Percentiles rank a stretch among this genome's conserved stretches.
These are phyloP conservation scores for Camponotus pennsylvanicus DNA, from an alignment of 1,140 invertebrate species.

Conservation along the genomic window DNA sequence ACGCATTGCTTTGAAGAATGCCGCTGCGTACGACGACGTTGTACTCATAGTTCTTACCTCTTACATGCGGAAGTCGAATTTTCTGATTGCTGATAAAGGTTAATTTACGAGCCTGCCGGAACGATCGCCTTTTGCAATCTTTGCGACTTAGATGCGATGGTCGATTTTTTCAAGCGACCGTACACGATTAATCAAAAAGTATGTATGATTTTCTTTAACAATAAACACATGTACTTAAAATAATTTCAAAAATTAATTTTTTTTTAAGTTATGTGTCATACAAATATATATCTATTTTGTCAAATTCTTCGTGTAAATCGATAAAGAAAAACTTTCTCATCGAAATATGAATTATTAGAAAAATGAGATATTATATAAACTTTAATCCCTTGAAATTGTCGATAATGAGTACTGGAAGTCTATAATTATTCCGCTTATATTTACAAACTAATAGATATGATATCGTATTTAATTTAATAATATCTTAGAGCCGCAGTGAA, in stretches of 20 bases:
- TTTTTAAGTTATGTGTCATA: background rate
- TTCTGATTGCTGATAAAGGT: slow-evolving; percentile 55
- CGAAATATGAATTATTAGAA: background rate
- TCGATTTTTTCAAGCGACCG: background rate
- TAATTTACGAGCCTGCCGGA: slow-evolving; percentile 38
- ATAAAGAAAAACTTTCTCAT: background rate
- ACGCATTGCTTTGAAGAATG: slow-evolving; percentile 66
- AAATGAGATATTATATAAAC: background rate
- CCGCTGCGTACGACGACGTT: slow-evolving; percentile 52
- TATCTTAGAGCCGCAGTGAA: background rate
- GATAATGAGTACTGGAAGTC: background rate
- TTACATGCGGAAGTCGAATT: slow-evolving; percentile 47
- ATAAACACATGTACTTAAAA: background rate
- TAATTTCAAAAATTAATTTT: background rate
- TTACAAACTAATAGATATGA: slow-evolving; percentile 24
- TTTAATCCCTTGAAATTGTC: background rate
- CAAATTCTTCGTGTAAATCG: background rate
- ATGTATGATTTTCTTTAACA: background rate
- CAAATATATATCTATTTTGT: background rate
- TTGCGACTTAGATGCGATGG: background rate
- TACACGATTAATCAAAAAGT: background rate
- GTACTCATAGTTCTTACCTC: slow-evolving; percentile 24
- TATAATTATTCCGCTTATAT: slow-evolving; percentile 28
- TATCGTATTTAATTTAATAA: slow-evolving; percentile 31
- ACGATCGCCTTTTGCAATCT: background rate